Evolutionary conservation across 2,113 vertebrate genomes (phyloP).

Genomic region (Origma solitaria): DNA sequence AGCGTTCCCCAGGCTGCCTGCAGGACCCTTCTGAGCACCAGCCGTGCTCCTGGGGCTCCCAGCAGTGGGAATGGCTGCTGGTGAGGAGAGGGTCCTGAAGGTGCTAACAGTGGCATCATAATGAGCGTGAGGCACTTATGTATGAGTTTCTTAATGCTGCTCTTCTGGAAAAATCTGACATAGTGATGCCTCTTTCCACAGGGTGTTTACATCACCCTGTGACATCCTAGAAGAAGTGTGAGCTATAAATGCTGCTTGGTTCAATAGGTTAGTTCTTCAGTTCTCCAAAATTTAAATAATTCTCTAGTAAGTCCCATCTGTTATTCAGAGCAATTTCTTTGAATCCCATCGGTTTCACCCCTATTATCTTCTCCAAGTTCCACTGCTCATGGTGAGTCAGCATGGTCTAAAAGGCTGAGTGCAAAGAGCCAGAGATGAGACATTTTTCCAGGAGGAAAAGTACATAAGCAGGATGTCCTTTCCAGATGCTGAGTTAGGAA

Average conservation of each 20-base stretch:
- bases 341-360: neutral
- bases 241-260: neutral
- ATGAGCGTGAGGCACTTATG: neutral
- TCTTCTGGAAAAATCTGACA: neutral
- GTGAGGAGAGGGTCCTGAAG: neutral
- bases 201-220: neutral
- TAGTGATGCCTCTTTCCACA: neutral
- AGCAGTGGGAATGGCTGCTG: neutral
- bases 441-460: constrained; percentile 42
- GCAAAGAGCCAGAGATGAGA: neutral
- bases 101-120: neutral
- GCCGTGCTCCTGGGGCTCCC: neutral
- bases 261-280: neutral
- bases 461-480: constrained; percentile 34
- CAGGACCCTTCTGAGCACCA: neutral
- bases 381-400: constrained; percentile 29
- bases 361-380: constrained; percentile 17
- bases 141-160: neutral
- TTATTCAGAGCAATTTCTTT: constrained; percentile 12
- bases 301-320: constrained; percentile 3
- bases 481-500: constrained; percentile 45
- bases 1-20: neutral
- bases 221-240: neutral
- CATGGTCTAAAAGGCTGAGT: constrained; percentile 3
- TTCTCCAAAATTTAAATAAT: constrained; percentile 32